A percentile compares a stretch with the other conserved stretches of the same genome.
Evolutionary conservation across 2,888 invertebrate genomes (phyloP).

Genomic region (Monochamus alternatus): DNA sequence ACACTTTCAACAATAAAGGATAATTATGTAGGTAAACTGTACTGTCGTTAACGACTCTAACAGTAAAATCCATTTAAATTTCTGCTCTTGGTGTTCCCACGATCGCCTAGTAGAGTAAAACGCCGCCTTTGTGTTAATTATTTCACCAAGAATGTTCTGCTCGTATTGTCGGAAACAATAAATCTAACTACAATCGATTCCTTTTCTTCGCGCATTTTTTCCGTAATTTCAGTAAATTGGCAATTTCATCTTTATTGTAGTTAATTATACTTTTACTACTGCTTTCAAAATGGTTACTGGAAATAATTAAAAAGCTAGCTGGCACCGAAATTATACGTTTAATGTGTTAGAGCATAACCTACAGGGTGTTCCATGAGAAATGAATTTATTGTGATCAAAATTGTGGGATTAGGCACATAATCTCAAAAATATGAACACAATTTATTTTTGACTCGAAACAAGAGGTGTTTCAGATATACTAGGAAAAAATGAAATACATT

Average conservation of each 20-base stretch:
- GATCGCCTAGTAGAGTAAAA: conserved; percentile 22
- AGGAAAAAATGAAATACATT: too few species aligned
- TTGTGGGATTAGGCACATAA: too few species aligned
- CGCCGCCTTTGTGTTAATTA: conserved; percentile 29
- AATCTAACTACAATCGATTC: conserved; percentile 15
- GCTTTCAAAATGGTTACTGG: background rate
- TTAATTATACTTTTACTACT: background rate
- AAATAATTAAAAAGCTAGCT: background rate
- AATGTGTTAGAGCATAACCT: too few species aligned
- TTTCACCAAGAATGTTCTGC: conserved; percentile 17
- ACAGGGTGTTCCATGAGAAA: too few species aligned
- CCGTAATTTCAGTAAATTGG: background rate
- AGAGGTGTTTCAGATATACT: too few species aligned
- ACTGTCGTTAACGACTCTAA: conserved; percentile 19
- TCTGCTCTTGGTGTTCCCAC: conserved; percentile 18
- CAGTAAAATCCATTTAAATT: conserved; percentile 31
- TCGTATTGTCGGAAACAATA: conserved; percentile 26
- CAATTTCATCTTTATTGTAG: background rate
- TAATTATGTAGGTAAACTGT: conserved; percentile 6
- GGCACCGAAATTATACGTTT: background rate
- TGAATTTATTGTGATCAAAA: too few species aligned
- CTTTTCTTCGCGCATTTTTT: background rate
- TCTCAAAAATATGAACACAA: too few species aligned
- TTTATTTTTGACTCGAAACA: too few species aligned
- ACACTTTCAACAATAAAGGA: conserved; percentile 12